Conservation (phyloP, 2,797 vertebrate species). For the Pygocentrus nattereri region DNA sequence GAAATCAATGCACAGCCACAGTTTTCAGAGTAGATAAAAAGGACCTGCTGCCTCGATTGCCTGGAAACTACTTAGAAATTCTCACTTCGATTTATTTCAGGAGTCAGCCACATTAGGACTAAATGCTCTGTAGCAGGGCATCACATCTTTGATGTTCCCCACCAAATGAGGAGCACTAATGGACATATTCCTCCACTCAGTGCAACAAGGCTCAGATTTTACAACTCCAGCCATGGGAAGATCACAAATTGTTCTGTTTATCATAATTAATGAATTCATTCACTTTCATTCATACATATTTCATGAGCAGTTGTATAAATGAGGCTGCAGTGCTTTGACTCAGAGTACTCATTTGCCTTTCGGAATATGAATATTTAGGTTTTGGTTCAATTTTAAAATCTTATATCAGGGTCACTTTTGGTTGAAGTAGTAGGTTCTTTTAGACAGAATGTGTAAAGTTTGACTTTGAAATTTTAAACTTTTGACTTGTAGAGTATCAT, state of each 20-base stretch:
- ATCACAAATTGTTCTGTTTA: constrained; percentile 53
- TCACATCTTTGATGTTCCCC: constrained; percentile 82
- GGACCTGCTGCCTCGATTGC: constrained; percentile 86
- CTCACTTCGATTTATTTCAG: constrained; percentile 85
- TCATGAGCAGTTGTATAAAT: constrained; percentile 23
- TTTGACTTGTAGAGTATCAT: neutral
- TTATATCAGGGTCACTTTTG: neutral
- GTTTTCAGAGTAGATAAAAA: constrained; percentile 85
- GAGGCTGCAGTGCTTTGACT: constrained; percentile 15
- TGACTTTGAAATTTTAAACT: neutral
- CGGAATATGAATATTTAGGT: constrained; percentile 18
- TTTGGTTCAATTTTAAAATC: constrained; percentile 4
- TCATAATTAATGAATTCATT: constrained; percentile 65
- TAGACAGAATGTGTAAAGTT: neutral
- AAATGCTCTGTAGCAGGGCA: constrained; percentile 80
- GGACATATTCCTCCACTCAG: constrained; percentile 68
- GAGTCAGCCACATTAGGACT: constrained; percentile 81
- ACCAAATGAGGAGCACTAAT: constrained; percentile 80
- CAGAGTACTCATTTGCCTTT: constrained; percentile 11
- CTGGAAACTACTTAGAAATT: constrained; percentile 87
- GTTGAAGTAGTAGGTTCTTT: neutral
- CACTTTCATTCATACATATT: constrained; percentile 34
- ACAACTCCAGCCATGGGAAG: constrained; percentile 38
- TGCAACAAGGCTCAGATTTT: constrained; percentile 50
- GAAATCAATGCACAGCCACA: constrained; percentile 87